Percentiles rank a stretch among this genome's conserved stretches.
Evolutionary conservation across 2,888 invertebrate genomes (phyloP).

Genomic region (Melinaea menophilus): DNA sequence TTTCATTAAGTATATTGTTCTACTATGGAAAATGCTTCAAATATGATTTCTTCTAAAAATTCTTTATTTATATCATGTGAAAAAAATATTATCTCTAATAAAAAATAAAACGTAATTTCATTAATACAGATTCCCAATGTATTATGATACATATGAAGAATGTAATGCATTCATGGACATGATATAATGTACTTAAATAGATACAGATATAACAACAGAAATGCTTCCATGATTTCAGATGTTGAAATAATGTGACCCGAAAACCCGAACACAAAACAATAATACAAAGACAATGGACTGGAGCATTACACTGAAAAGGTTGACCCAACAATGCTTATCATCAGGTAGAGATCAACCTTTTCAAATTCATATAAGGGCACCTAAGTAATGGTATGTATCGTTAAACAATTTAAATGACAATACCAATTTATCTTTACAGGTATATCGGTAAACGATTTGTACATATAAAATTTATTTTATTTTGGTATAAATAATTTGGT

Average conservation of each 20-base stretch:
- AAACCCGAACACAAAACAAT: constrained; percentile 10
- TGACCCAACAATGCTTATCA: constrained; percentile 12
- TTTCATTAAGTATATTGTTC: too few relatives aligned
- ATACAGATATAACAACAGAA: neutral
- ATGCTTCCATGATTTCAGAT: constrained; percentile 1
- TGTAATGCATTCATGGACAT: neutral
- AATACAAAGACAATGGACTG: constrained; percentile 13
- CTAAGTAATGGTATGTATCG: constrained; percentile 7
- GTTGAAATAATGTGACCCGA: constrained; percentile 3
- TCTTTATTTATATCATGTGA: too few relatives aligned
- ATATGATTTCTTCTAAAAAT: too few relatives aligned
- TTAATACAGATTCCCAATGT: too few relatives aligned
- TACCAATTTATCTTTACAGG: neutral
- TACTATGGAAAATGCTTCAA: too few relatives aligned
- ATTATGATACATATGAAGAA: too few relatives aligned
- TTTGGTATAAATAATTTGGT: too few relatives aligned
- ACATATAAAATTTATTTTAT: too few relatives aligned
- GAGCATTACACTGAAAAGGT: constrained; percentile 7
- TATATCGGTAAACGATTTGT: neutral
- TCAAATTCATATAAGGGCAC: constrained; percentile 13
- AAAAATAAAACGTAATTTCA: too few relatives aligned
- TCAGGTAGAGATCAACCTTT: constrained; percentile 17
- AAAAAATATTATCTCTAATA: too few relatives aligned
- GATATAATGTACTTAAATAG: neutral
- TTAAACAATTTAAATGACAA: constrained; percentile 5